These are phyloP conservation scores for Columbina picui DNA, from an alignment of 2,113 vertebrate species.

Conservation along the genomic window DNA sequence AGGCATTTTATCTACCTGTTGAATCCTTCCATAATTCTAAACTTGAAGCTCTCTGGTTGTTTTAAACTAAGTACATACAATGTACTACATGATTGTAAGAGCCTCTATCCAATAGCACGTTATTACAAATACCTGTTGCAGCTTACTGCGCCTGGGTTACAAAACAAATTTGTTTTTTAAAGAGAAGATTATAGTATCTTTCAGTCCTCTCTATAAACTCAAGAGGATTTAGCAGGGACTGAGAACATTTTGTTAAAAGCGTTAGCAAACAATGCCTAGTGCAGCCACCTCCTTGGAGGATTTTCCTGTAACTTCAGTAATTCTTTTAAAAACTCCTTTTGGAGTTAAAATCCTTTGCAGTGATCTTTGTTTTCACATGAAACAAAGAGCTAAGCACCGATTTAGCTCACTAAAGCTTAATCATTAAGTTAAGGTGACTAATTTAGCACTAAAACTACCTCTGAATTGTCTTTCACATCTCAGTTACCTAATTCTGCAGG, in stretches of 20 bases:
- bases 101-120: neutral
- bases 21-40: neutral
- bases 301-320: neutral
- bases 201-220: neutral
- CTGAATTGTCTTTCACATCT: neutral
- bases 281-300: neutral
- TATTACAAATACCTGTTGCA: neutral
- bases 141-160: neutral
- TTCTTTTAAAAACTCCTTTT: conserved; percentile 8
- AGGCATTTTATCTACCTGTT: neutral
- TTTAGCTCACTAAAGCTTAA: conserved; percentile 34
- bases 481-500: neutral
- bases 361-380: conserved; percentile 13
- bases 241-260: neutral
- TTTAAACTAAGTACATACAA: neutral
- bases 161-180: neutral
- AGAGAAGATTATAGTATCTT: neutral
- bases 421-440: conserved; percentile 19
- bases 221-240: neutral
- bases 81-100: neutral
- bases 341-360: neutral
- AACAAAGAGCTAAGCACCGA: neutral
- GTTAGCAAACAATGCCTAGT: neutral
- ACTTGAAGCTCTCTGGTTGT: neutral
- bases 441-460: neutral